A percentile compares a stretch with the other conserved stretches of the same genome.
Conservation (phyloP, 2,888 invertebrate species). For the Clusia tigrina region DNA sequence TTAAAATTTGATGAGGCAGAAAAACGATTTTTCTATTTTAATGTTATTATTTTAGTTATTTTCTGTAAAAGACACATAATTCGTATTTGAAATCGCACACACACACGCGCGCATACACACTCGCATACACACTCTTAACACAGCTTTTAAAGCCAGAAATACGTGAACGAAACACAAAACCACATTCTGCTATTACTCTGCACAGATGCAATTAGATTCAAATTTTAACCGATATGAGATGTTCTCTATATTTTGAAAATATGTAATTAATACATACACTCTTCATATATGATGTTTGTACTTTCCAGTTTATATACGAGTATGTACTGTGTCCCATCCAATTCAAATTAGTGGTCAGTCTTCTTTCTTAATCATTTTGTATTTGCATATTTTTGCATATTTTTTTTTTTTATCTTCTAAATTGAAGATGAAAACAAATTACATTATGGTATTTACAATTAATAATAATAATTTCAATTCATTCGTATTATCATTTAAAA, state of each 20-base stretch:
- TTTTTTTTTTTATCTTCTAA: no score
- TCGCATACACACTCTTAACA: background rate
- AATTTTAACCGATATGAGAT: constrained; percentile 2
- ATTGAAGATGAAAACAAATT: no score
- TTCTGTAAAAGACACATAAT: background rate
- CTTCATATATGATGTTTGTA: no score
- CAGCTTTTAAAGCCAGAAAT: background rate
- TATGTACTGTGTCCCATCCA: no score
- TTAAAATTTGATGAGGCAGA: no score
- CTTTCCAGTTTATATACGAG: no score
- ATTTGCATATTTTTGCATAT: background rate
- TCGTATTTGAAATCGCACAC: background rate
- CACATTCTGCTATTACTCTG: background rate
- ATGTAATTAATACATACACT: no score
- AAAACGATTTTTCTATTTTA: no score
- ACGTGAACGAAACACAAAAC: background rate
- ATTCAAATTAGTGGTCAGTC: constrained; percentile 10
- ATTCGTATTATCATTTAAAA: no score
- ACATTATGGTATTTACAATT: no score
- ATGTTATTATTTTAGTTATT: background rate
- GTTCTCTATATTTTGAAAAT: background rate
- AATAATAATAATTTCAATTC: no score
- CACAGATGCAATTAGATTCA: background rate
- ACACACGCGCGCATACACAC: background rate
- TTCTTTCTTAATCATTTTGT: background rate